Conservation (phyloP, 2,888 invertebrate genomes). For the Aethes cnicana region DNA sequence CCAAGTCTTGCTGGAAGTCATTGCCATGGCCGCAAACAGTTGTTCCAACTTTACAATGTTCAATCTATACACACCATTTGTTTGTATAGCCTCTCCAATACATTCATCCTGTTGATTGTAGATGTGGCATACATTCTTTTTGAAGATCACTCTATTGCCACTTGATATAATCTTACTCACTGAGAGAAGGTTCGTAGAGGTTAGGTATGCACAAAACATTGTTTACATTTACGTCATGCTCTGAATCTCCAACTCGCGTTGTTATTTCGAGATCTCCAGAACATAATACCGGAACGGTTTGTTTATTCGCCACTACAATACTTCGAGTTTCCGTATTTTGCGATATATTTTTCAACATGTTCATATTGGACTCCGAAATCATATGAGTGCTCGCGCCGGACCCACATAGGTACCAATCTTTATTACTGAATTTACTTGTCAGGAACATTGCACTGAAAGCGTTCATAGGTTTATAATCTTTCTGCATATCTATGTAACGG, state of each 20-base stretch:
- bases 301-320: conserved; percentile 39
- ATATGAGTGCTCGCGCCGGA: no score
- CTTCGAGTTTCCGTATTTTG: conserved; percentile 29
- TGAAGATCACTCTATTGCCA: conserved; percentile 28
- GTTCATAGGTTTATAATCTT: no score
- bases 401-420: no score
- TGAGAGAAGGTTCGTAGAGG: conserved; percentile 35
- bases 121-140: conserved; percentile 27
- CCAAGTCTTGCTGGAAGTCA: background rate
- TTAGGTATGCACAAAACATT: conserved; percentile 37
- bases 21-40: conserved; percentile 18
- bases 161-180: conserved; percentile 32
- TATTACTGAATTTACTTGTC: no score
- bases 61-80: conserved; percentile 31
- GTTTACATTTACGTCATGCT: conserved; percentile 32
- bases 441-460: no score
- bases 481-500: no score
- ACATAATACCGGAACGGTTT: conserved; percentile 35
- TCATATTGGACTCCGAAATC: no score
- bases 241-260: conserved; percentile 24
- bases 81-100: conserved; percentile 8
- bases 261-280: conserved; percentile 33
- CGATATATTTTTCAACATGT: conserved; percentile 4
- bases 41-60: conserved; percentile 4
- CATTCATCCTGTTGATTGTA: conserved; percentile 22